A percentile compares a stretch with the other conserved stretches of the same genome.
Evolutionary conservation across 2,888 invertebrate genomes (phyloP).

Genomic region (Cephus spinipes): DNA sequence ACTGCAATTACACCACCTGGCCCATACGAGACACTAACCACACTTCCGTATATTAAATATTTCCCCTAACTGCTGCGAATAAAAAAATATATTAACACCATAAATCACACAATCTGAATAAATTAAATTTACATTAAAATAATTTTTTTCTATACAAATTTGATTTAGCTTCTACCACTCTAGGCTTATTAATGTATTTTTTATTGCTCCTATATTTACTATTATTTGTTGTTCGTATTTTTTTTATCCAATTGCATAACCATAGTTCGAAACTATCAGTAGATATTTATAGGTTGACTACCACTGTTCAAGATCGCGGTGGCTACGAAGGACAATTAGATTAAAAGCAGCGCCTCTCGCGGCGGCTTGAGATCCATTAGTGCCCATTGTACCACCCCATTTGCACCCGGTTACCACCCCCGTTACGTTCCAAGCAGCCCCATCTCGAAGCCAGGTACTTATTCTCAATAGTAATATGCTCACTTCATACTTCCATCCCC

Average conservation of each 20-base stretch:
- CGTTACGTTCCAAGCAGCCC: constrained; percentile 41
- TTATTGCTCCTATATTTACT: neutral
- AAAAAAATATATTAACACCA: neutral
- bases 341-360: constrained; percentile 67
- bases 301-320: constrained; percentile 50
- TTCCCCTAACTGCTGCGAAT: neutral
- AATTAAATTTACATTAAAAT: neutral
- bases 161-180: neutral
- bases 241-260: neutral
- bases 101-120: neutral
- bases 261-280: neutral
- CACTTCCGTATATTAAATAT: neutral
- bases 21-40: neutral
- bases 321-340: constrained; percentile 65
- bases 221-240: neutral
- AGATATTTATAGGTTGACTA: constrained; percentile 23
- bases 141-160: neutral
- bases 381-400: constrained; percentile 66
- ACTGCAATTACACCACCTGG: constrained; percentile 25
- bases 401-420: constrained; percentile 58
- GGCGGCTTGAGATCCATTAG: constrained; percentile 67
- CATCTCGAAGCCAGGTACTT: constrained; percentile 66
- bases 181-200: neutral
- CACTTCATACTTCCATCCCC: constrained; percentile 63
- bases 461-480: constrained; percentile 67